phyloP scores from a whole-genome alignment of 1,140 invertebrate species.

The Arctopsyche grandis region DNA sequence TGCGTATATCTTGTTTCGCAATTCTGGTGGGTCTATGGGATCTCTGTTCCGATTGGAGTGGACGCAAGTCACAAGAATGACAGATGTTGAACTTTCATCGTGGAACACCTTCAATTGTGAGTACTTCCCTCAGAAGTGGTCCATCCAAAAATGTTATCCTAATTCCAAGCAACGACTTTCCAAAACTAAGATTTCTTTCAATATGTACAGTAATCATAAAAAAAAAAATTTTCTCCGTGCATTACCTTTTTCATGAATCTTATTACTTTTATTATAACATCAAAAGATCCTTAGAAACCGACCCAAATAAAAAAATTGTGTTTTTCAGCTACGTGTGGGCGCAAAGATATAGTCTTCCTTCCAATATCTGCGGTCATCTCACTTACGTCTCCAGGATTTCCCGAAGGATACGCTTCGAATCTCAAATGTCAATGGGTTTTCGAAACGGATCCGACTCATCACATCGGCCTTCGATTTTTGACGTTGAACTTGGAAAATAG shows the following conservation, averaged over 20 bases:
- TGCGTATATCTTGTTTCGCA: constrained; percentile 69
- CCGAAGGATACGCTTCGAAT: constrained; percentile 74
- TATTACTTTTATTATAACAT: too few species aligned
- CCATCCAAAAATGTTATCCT: too few species aligned
- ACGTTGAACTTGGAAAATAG: constrained; percentile 70
- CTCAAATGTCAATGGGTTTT: constrained; percentile 82
- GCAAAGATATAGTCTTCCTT: constrained; percentile 30
- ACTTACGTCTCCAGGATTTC: constrained; percentile 75
- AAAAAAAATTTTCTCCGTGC: too few species aligned
- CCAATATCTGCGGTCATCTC: background rate
- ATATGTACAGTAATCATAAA: too few species aligned
- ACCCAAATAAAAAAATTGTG: too few species aligned
- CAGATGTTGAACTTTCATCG: too few species aligned
- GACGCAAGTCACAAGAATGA: constrained; percentile 56
- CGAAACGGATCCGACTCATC: constrained; percentile 67
- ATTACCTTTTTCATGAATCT: too few species aligned
- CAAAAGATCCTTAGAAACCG: too few species aligned
- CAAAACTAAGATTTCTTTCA: too few species aligned
- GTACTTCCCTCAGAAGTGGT: too few species aligned
- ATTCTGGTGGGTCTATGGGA: constrained; percentile 61
- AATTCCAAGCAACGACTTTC: too few species aligned
- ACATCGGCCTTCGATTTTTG: constrained; percentile 68
- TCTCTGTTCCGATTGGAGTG: constrained; percentile 73
- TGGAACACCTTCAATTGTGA: too few species aligned
- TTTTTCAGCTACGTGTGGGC: constrained; percentile 57